phyloP scores from a whole-genome alignment of 37 sponge, comb jelly and placozoan species.

The Cladorhizidae sp. region DNA sequence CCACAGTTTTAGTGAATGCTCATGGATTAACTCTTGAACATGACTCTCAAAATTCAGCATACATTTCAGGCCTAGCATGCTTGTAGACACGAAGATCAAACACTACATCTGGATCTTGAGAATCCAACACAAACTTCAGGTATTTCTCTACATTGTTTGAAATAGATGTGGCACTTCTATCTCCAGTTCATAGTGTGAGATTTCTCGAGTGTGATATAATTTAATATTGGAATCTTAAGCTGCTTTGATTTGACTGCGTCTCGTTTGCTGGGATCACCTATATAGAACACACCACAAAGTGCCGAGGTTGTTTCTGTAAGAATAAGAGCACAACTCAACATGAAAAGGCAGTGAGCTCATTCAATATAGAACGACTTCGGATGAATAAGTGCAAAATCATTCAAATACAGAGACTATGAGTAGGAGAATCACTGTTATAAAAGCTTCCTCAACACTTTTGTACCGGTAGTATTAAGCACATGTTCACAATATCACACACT shows the following conservation, averaged over 20 bases:
- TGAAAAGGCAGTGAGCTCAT: neutral
- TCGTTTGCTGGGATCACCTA: neutral
- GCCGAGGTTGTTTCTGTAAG: neutral
- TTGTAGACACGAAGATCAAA: neutral
- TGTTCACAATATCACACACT: neutral
- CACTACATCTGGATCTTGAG: neutral
- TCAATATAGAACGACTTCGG: neutral
- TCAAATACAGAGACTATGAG: neutral
- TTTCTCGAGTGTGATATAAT: conserved; percentile 2
- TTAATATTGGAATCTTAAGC: neutral
- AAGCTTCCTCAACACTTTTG: neutral
- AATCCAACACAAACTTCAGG: neutral
- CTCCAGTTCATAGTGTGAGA: no score
- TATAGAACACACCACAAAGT: neutral
- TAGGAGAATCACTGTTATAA: neutral
- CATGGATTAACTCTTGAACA: neutral
- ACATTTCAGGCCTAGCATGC: neutral
- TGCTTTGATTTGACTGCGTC: conserved; percentile 13
- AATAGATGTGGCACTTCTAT: no score
- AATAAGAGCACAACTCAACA: neutral
- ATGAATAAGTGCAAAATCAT: neutral
- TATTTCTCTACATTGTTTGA: neutral
- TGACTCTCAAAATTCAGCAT: conserved; percentile 1
- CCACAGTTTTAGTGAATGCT: neutral
- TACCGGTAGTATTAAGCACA: neutral